Base-by-base conservation (phyloP, 2,797 vertebrate species). In the Knipowitschia caucasica region DNA sequence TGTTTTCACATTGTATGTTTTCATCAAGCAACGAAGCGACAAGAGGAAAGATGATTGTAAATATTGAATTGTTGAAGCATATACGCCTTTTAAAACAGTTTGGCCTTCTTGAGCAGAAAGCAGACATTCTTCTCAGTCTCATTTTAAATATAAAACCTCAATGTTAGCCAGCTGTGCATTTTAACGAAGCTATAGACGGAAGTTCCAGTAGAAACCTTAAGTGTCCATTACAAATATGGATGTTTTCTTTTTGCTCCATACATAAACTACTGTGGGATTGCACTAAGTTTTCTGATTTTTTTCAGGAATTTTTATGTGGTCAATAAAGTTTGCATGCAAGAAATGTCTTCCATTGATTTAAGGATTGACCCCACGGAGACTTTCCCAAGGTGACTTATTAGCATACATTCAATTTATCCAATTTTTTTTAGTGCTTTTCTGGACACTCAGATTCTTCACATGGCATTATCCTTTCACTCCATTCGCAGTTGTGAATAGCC, bases 281-380 rank as follows among this genome's bases (percentile, higher is more conserved):
- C 62, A 14, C 4, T 10, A 3, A 8, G 15, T 44, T 27, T 33
- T 43, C 59, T 11, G 36, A 11, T 39, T 73, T 74, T 79, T 56
- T 78, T 33, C 1, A 9, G 14, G 11, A 63, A 40, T 67, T 68
- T 80, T 65, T 26, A 53, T 50, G 40, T 71, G 59, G 61, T 74
- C 20, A 87, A 79, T 82, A 85, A 87, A 86, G 38, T 66, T 34
- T 51, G 47, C 49, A 61, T 67, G 40, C 14, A n/a, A n/a, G n/a
- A n/a, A n/a, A n/a, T n/a, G n/a, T n/a, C n/a, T n/a, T n/a, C n/a
- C n/a, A n/a, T n/a, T n/a, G n/a, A n/a, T n/a, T n/a, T n/a, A n/a
- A n/a, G n/a, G n/a, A n/a, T n/a, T n/a, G n/a, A n/a, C n/a, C n/a
- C n/a, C n/a, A n/a, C n/a, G n/a, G n/a, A n/a, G n/a, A n/a, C n/a